These are phyloP conservation scores for Hydropsyche tenuis DNA, from an alignment of 1,140 invertebrate genomes.

Conservation along the genomic window DNA sequence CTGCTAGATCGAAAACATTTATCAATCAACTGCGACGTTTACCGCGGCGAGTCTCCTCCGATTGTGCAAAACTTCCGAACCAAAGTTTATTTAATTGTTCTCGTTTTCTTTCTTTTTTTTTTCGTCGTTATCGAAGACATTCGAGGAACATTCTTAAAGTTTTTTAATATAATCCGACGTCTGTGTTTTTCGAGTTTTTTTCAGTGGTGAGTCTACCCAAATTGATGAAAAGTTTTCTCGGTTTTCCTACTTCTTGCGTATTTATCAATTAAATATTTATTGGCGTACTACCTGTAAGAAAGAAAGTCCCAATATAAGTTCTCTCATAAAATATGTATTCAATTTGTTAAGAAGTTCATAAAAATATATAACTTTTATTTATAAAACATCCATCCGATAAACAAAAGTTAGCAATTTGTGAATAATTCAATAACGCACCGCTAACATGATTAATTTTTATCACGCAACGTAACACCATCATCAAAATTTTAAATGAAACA, in stretches of 20 bases:
- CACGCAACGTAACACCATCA: too few species aligned
- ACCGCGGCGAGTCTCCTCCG: not conserved
- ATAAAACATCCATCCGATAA: too few species aligned
- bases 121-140: not conserved
- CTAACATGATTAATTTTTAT: too few species aligned
- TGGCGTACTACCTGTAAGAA: too few species aligned
- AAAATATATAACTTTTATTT: too few species aligned
- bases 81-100: slow-evolving; percentile 38
- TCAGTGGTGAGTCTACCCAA: too few species aligned
- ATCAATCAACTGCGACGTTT: slow-evolving; percentile 7
- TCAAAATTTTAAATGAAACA: too few species aligned
- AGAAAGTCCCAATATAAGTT: too few species aligned
- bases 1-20: not conserved
- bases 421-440: too few species aligned
- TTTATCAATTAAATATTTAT: not conserved
- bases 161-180: slow-evolving; percentile 42
- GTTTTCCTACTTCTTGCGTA: not conserved
- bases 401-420: too few species aligned
- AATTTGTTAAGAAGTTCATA: too few species aligned
- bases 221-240: not conserved
- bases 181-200: not conserved
- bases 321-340: too few species aligned
- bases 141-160: slow-evolving; percentile 29
- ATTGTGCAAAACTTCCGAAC: slow-evolving; percentile 8
- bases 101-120: slow-evolving; percentile 10